Conservation (phyloP, 2,113 vertebrate genomes). For the Pogonocichla stellata region DNA sequence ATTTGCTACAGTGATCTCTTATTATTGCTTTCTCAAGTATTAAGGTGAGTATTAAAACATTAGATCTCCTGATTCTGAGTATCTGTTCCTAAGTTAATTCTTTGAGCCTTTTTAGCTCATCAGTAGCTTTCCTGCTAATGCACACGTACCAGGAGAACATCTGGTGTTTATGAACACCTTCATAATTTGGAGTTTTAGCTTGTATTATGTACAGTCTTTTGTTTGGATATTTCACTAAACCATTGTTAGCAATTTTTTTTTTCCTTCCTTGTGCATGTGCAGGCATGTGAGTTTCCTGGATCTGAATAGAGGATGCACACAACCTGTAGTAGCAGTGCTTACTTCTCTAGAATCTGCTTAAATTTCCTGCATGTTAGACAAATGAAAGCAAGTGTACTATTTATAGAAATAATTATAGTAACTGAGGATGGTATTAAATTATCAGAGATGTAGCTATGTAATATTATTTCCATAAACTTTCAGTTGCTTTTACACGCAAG, state of each 20-base stretch:
- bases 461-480: background rate
- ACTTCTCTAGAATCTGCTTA: background rate
- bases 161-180: background rate
- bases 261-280: background rate
- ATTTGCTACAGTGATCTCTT: background rate
- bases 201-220: background rate
- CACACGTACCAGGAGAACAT: background rate
- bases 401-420: background rate
- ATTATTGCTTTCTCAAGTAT: background rate
- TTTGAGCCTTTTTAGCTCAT: background rate
- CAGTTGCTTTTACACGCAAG: background rate
- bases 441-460: background rate
- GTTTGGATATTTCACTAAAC: background rate
- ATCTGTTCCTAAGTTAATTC: background rate
- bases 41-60: background rate
- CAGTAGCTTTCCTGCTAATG: background rate
- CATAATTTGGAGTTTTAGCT: background rate
- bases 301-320: background rate
- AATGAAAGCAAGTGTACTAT: background rate
- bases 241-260: background rate
- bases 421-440: background rate
- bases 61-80: background rate
- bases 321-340: background rate
- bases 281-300: background rate
- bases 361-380: background rate